Percentiles rank a stretch among this genome's conserved stretches.
Conservation (phyloP, 2,113 vertebrate species). For the Zosterops lateralis region DNA sequence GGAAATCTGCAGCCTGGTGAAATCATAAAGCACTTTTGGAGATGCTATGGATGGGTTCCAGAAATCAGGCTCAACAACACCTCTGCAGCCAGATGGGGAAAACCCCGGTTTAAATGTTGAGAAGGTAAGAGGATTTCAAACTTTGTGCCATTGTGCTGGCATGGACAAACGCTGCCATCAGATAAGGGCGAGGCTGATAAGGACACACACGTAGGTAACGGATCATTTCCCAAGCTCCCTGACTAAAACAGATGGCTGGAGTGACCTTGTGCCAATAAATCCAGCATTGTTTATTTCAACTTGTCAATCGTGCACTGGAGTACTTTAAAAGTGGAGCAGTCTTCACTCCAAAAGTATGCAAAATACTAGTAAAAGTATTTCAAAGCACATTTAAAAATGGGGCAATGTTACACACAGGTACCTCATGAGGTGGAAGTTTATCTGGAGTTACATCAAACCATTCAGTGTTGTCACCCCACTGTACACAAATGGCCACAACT, state of each 20-base stretch:
- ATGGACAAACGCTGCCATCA: background rate
- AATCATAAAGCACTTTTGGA: background rate
- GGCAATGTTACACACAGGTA: background rate
- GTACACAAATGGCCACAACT: background rate
- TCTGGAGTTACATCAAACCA: background rate
- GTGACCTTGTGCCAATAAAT: conserved; percentile 9
- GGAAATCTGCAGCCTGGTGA: background rate
- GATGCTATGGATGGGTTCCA: background rate
- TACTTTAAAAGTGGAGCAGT: background rate
- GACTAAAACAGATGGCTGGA: background rate
- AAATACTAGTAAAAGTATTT: background rate
- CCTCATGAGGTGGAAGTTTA: background rate
- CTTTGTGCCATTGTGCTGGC: background rate
- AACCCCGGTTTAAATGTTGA: background rate
- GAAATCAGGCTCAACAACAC: background rate
- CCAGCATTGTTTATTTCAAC: background rate
- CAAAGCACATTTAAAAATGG: background rate
- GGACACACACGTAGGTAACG: background rate
- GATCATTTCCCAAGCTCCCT: background rate
- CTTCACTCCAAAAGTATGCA: background rate
- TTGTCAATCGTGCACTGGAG: background rate
- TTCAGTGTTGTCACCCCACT: background rate
- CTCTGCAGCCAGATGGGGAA: background rate
- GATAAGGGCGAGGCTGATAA: background rate
- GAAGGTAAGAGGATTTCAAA: background rate